Conservation (phyloP, 2,113 vertebrate genomes). For the Dicaeum eximium region DNA sequence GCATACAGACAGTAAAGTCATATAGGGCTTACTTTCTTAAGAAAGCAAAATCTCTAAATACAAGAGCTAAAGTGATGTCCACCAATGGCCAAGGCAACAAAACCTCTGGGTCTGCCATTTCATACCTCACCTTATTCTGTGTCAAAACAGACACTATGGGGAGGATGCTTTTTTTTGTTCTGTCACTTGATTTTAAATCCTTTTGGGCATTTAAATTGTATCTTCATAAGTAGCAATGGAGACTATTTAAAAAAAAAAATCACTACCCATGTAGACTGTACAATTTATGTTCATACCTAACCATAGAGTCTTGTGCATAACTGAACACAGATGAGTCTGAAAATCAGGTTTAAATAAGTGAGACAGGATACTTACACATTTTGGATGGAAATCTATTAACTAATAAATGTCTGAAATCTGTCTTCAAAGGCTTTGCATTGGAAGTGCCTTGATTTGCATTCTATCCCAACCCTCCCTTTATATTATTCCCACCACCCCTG, state of each 20-base stretch:
- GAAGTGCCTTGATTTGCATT: background rate
- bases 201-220: background rate
- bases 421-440: background rate
- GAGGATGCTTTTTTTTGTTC: background rate
- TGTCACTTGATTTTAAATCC: background rate
- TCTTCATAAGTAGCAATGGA: background rate
- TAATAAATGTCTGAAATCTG: background rate
- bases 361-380: background rate
- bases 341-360: background rate
- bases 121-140: background rate
- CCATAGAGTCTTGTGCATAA: background rate
- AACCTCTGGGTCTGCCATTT: background rate
- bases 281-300: background rate
- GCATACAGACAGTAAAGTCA: background rate
- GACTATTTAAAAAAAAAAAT: background rate
- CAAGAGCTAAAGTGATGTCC: background rate
- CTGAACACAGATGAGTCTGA: background rate
- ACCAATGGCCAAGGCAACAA: background rate
- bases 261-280: background rate
- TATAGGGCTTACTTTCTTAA: background rate
- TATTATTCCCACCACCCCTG: background rate
- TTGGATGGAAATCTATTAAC: background rate
- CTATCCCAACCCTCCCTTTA: background rate
- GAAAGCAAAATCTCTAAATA: background rate
- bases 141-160: background rate